Conservation (phyloP, 2,888 invertebrate species). For the Andrena praecox region DNA sequence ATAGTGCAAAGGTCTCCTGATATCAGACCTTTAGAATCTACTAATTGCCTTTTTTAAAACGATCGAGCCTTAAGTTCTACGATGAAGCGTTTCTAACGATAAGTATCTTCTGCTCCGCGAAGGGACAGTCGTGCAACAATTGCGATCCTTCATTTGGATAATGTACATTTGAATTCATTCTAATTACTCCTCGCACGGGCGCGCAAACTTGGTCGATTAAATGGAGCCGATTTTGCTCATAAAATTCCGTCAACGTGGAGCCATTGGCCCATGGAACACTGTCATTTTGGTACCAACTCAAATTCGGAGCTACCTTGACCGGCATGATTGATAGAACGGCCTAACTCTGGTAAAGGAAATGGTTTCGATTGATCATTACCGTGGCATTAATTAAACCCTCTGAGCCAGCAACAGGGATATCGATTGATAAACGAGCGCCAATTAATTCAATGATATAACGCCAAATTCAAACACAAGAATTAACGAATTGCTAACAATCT, state of each 20-base stretch:
- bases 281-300: not conserved
- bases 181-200: not conserved
- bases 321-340: not conserved
- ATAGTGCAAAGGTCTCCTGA: constrained; percentile 1
- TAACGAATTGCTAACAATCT: not conserved
- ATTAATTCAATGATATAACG: not conserved
- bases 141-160: not conserved
- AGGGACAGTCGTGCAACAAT: not conserved
- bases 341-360: too few relatives aligned
- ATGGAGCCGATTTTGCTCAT: not conserved
- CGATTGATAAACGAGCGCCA: not conserved
- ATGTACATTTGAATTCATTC: not conserved
- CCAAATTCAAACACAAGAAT: not conserved
- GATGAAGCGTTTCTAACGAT: not conserved
- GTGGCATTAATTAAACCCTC: not conserved
- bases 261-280: not conserved
- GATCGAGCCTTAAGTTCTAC: not conserved
- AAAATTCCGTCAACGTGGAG: not conserved
- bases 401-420: not conserved
- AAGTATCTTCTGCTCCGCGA: not conserved
- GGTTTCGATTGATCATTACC: too few relatives aligned
- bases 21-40: not conserved
- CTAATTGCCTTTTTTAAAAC: not conserved
- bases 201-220: not conserved
- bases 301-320: not conserved